Evolutionary conservation across 2,797 vertebrate species (phyloP).

Genomic region (Lutra lutra): DNA sequence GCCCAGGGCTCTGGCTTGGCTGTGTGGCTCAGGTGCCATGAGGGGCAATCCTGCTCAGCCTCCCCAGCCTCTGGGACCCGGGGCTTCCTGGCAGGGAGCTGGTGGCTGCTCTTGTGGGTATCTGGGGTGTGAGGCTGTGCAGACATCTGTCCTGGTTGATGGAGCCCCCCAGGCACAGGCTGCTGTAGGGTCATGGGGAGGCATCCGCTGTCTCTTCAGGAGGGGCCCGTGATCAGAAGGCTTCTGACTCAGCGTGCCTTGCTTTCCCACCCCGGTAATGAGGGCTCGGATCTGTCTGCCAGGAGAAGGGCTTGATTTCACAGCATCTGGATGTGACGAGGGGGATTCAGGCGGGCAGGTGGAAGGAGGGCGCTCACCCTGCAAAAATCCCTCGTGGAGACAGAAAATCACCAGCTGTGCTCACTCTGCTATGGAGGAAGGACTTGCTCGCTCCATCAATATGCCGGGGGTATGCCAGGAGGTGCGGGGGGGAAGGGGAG

Average conservation of each 20-base stretch:
- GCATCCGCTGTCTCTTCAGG: neutral
- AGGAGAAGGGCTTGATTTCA: neutral
- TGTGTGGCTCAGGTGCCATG: neutral
- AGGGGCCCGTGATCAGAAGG: neutral
- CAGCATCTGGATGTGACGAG: neutral
- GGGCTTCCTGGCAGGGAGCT: conserved; percentile 8
- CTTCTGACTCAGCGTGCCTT: fast-evolving
- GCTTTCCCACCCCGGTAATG: neutral
- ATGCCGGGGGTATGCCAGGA: neutral
- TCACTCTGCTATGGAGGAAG: neutral
- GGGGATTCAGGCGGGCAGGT: neutral
- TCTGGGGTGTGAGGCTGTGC: neutral
- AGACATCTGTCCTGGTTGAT: neutral
- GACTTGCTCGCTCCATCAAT: neutral
- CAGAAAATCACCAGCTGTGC: neutral
- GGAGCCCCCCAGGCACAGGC: fast-evolving
- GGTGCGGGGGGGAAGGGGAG: neutral
- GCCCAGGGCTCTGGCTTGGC: neutral
- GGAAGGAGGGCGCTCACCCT: neutral
- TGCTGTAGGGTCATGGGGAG: neutral
- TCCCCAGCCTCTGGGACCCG: neutral
- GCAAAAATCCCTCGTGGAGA: neutral
- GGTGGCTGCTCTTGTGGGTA: neutral
- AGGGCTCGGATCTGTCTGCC: neutral
- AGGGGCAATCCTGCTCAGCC: neutral